Evolutionary conservation across 2,797 vertebrate genomes (phyloP), one percentile per base, ranked within the genome.

Genomic region (Falco peregrinus): DNA sequence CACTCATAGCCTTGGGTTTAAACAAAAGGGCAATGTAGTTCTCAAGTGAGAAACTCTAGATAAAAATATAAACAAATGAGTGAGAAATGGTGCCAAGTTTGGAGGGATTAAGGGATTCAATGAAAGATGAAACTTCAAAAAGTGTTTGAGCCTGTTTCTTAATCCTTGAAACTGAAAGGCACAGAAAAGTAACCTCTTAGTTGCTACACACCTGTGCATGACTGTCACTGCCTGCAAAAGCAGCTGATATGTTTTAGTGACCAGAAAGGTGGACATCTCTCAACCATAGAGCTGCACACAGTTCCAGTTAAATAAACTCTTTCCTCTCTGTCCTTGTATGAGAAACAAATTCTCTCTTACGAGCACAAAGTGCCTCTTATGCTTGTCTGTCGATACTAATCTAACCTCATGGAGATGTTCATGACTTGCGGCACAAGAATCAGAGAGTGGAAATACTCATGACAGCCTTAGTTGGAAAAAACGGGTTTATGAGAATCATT

Each of bases 51-150:
- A 98, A 98, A 93, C 14, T 87, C 86, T 85, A 97, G 95, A 95
- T 94, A 87, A 83, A 89, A 56, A 35, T 59, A 87, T 63, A 94
- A 97, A 96, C 88, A 95, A 94, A 93, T 85, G 60, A 93, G 65
- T 89, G 37, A 94, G 86, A 94, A 94, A 86, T 61, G 33, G 35
- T 96, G 96, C 95, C 97, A 97, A 91, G 15, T 31, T 80, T 95
- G 82, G 53, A 93, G 86, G 26, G 73, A 98, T 97, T 98, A 98
- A 95, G 88, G 53, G 91, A 96, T 95, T 93, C 90, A 22, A 5
- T 96, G 98, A 97, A 97, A 98, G 88, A 90, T 57, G 96, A 98
- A 88, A 95, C 89, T 89, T 90, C 50, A 82, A 86, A 97, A 84
- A 96, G 59, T 87, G 35, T 82, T 71, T 80, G 56, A 81, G 10